These are phyloP conservation scores for Cetonia aurata DNA, from an alignment of 2,888 invertebrate genomes.

Conservation along the genomic window DNA sequence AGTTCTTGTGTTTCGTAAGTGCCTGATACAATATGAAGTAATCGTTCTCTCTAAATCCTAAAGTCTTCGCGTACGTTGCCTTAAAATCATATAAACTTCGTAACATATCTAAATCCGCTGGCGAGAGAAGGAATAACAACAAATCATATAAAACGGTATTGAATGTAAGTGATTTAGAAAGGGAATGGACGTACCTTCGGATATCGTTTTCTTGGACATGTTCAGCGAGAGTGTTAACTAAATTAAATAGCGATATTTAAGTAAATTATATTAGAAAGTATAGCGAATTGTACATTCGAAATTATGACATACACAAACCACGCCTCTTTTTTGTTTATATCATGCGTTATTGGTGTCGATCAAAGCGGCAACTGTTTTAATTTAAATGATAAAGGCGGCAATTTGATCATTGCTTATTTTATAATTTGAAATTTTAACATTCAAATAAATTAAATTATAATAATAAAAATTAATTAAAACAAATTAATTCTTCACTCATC, in stretches of 20 bases:
- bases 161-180: conserved; percentile 11
- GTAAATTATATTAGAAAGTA: conserved; percentile 40
- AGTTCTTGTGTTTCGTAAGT: conserved; percentile 84
- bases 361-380: neutral
- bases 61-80: conserved; percentile 85
- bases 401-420: too few relatives aligned
- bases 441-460: too few relatives aligned
- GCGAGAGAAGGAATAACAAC: conserved; percentile 19
- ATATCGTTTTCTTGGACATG: conserved; percentile 45
- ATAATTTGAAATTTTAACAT: too few relatives aligned
- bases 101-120: conserved; percentile 84
- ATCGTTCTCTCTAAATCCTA: conserved; percentile 85
- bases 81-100: conserved; percentile 87
- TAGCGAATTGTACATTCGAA: conserved; percentile 42
- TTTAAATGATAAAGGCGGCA: too few relatives aligned
- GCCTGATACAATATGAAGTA: conserved; percentile 85
- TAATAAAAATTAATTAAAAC: too few relatives aligned
- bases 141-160: neutral
- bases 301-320: conserved; percentile 43
- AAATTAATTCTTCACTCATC: too few relatives aligned
- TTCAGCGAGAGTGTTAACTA: conserved; percentile 20
- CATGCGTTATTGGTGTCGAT: neutral
- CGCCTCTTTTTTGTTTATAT: conserved; percentile 48
- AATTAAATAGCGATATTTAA: conserved; percentile 31
- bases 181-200: conserved; percentile 39